These are phyloP conservation scores for Metopolophium dirhodum DNA, from an alignment of 1,140 invertebrate species.

Conservation along the genomic window DNA sequence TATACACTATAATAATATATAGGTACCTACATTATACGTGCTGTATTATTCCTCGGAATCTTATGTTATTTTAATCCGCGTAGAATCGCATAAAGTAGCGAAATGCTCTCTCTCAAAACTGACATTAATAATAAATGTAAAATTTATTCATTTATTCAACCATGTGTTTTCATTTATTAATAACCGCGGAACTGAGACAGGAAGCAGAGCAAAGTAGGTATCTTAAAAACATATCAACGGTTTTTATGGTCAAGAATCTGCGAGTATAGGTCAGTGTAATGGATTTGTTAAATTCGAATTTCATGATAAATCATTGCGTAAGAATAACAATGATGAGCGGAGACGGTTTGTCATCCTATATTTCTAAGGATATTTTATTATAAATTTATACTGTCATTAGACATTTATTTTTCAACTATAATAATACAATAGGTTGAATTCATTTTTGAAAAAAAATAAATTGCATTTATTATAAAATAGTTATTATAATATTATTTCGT, in stretches of 20 bases:
- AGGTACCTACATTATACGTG: neutral
- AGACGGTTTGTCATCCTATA: neutral
- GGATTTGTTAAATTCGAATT: neutral
- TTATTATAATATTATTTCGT: no score
- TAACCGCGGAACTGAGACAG: neutral
- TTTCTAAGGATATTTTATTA: neutral
- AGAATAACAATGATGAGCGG: no score
- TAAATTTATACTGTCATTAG: no score
- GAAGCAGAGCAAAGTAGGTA: neutral
- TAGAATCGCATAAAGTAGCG: neutral
- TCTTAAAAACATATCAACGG: neutral
- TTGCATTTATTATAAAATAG: no score
- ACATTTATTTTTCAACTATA: no score
- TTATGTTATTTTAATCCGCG: conserved; percentile 22
- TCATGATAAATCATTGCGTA: neutral
- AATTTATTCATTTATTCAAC: neutral
- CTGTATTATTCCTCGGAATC: neutral
- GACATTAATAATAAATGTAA: conserved; percentile 25
- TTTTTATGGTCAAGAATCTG: neutral
- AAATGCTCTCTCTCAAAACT: neutral
- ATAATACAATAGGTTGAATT: no score
- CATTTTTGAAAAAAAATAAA: no score
- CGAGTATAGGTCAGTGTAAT: no score
- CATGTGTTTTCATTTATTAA: neutral
- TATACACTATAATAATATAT: neutral